Base-by-base conservation (phyloP, 2,888 invertebrate species). In the Polyploca ridens region DNA sequence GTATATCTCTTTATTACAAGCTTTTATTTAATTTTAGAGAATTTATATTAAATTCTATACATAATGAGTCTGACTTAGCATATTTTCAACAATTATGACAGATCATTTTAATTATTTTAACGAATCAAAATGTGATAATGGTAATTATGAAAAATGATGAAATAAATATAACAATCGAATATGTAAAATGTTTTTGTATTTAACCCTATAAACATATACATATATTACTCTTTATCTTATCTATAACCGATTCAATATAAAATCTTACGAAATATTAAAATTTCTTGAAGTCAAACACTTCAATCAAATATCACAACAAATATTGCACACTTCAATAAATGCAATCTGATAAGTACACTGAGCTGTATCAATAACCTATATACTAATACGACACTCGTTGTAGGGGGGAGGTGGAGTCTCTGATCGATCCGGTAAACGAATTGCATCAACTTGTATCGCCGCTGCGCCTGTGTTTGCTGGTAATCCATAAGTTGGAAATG, bases 361-460 rank as follows among this genome's bases (percentile, higher is more conserved):
- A 6, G 54, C 54, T 49, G 7, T 49, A 54, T 16, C 54, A 54
- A 54, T 54, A 54, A 59, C 63, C 66, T 72, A 89, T 70, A 87
- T 76, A 69, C 86, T 88, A 33, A 88, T 77, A 60, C 89, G 85
- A 72, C 90, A 91, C 66, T 94, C 93, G 63, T 88, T 81, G 69
- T 94, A 94, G 0, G 94, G 91, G 1, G 94, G 94, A 0, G 94
- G 94, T 0, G 94, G 94, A 0, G 94, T 94, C 70, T 94, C 94
- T 8, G 87, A 72, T 63, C 91, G 77, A 68, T 82, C 78, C 0
- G 88, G 89, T 10, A 87, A 58, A 5, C 89, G 77, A 6, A 92
- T 83, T 8, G 90, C 89, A 64, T 91, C 91, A 4, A 83, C 85
- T 33, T 85, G 87, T 35, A 87, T 64, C 4, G 81, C 78, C 11